Evolutionary conservation across 2,888 invertebrate species (phyloP).

Genomic region (Cryptocephalus moraei): DNA sequence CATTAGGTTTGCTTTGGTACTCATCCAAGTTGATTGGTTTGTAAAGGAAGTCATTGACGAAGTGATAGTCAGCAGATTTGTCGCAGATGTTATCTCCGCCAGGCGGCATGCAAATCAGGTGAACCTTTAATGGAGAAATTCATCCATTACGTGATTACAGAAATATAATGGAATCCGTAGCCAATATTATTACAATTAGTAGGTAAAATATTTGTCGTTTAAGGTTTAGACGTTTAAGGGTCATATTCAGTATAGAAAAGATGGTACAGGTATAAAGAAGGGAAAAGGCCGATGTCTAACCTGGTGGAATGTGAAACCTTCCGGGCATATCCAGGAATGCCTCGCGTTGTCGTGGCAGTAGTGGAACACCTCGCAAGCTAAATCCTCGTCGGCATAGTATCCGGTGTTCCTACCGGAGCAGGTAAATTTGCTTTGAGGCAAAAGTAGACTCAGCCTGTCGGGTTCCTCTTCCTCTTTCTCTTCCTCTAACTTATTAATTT

Average conservation of each 20-base stretch:
- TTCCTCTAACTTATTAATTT: slow-evolving; percentile 25
- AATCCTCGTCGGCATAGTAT: slow-evolving; percentile 83
- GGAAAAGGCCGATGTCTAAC: slow-evolving; percentile 33
- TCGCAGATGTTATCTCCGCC: slow-evolving; percentile 82
- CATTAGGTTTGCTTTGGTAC: slow-evolving; percentile 68
- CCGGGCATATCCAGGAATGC: slow-evolving; percentile 90
- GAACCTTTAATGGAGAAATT: slow-evolving; percentile 51
- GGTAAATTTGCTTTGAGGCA: slow-evolving; percentile 76
- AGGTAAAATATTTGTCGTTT: too few species aligned
- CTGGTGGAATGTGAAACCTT: slow-evolving; percentile 82
- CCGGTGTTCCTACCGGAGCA: slow-evolving; percentile 74
- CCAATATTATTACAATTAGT: too few species aligned
- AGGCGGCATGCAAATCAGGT: slow-evolving; percentile 88
- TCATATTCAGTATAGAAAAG: too few species aligned
- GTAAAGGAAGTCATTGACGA: slow-evolving; percentile 88
- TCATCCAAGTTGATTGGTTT: slow-evolving; percentile 78
- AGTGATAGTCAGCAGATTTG: slow-evolving; percentile 80
- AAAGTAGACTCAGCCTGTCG: slow-evolving; percentile 65
- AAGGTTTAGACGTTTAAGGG: too few species aligned
- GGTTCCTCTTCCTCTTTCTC: slow-evolving; percentile 76
- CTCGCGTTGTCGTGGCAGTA: slow-evolving; percentile 84
- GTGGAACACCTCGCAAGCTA: slow-evolving; percentile 87
- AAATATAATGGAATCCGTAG: too few species aligned
- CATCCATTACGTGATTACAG: too few species aligned
- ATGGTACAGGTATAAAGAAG: too few species aligned